Evolutionary conservation across 2,888 invertebrate species (phyloP), one percentile per base, ranked within the genome.

Genomic region (Malthinus seriepunctatus): DNA sequence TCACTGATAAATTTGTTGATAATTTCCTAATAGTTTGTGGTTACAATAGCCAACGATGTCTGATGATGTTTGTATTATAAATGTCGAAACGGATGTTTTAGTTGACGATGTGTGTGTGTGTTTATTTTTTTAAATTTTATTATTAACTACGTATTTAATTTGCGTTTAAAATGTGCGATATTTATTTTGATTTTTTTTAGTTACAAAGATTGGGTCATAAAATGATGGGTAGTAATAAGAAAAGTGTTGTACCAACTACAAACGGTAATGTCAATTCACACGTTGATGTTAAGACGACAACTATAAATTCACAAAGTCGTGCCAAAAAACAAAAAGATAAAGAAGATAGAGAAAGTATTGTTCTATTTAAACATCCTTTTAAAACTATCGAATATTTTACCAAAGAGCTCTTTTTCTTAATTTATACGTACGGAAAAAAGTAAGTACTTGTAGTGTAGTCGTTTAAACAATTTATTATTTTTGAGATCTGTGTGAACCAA

Each of bases 351-450:
- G 78, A 86, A 78, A 71, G 79, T 63, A 74, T 93, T 64, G 92
- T 94, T 63, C 78, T 95, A 65, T 93, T 93, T 93, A 85, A 88
- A 73, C 84, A 86, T 70, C 95, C 95, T 7, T 68, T 93, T 61
- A 84, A 83, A 71, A 94, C 94, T 1, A 73, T 91, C 59, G 88
- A 90, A 74, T 95, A 91, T 80, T 93, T 90, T 80, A 78, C 84
- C 71, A 84, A 85, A 72, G 94, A 95, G 82, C 80, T 89, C 65
- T 78, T 84, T 58, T 82, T 86, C 72, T 81, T 91, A 70, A 78
- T 85, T 70, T 82, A 80, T 65, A 82, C 81, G 49, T 84, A 84
- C 74, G 81, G 82, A 66, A 78, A 76, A 73, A 84, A 84, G 87
- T 87, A 75, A 80, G 80, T 73, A n/a, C n/a, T n/a, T n/a, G n/a